Base-by-base conservation (phyloP, 2,797 vertebrate species). In the Argentina silus region DNA sequence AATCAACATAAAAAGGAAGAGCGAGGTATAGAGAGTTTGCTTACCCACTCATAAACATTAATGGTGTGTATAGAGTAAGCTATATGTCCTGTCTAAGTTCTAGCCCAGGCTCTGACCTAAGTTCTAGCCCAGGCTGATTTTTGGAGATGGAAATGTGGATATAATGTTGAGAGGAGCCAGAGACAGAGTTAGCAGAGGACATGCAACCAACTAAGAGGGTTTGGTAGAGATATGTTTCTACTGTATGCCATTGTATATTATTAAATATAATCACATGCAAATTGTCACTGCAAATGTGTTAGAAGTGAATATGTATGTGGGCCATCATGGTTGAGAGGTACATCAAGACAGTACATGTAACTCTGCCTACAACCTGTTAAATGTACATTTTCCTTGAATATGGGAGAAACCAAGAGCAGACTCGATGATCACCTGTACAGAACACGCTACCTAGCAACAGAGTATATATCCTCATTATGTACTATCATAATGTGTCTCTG, bases 121-220 rank as follows among this genome's bases (percentile, higher is more conserved):
- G n/a, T n/a, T n/a, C n/a, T n/a, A n/a, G n/a, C n/a, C n/a, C n/a
- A n/a, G n/a, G n/a, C n/a, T n/a, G n/a, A n/a, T n/a, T n/a, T n/a
- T n/a, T 61, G 56, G 2, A 6, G 43, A 67, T 6, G n/a, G 51
- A 66, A 21, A 47, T 21, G 6, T n/a, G 59, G 19, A 36, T 57
- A 70, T 43, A 47, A 4, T 19, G n/a, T 2, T 66, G n/a, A 9
- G 44, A 44, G 64, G 0, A 42, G 23, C 4, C 0, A 64, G 47
- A 12, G 19, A 17, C 11, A 67, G 19, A 50, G 10, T 36, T 2
- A 1, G 11, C 7, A 15, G 9, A 55, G 10, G 9, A 10, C 19
- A 55, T 48, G 50, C n/a, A n/a, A n/a, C n/a, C n/a, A 10, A 0
- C 3, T 51, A 75, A 15, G 67, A 74, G 44, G 57, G 63, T 53